Base-by-base conservation (phyloP, 2,888 invertebrate species). In the Griposia aprilina region DNA sequence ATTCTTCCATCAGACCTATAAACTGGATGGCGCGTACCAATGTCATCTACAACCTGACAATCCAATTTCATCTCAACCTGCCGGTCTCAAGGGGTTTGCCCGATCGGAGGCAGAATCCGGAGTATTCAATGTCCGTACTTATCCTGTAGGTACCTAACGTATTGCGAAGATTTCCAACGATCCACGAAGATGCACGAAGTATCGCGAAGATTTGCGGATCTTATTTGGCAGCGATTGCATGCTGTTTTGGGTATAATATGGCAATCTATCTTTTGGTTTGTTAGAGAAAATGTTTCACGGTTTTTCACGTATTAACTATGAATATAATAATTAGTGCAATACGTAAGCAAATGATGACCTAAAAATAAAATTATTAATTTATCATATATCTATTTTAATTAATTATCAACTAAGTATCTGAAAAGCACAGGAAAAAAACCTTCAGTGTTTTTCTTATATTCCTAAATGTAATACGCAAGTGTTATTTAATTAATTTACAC, bases 11-110 rank as follows among this genome's bases (percentile, higher is more conserved):
- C 76, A 75, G 67, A 84, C 74, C 81, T 89, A 88, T 88, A 89
- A 88, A 87, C 85, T 84, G 82, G 83, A 89, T 82, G 81, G 85
- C 73, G 79, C 55, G 66, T 85, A 85, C 82, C 36, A 75, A 66
- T 81, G 78, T 80, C 86, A 85, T 87, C 83, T 74, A 82, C 73
- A 76, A 87, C 81, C 87, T 90, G 90, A 90, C 92, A 92, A 91
- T 92, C 89, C 89, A 91, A 92, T 92, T 92, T 87, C 87, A 90
- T 89, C 88, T 89, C 85, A 85, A 87, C 84, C 85, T 81, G 81
- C 75, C 48, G 63, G 72, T 88, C 91, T 86, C 84, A 71, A 80
- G 87, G 85, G 90, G 77, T 74, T 88, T 81, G 70, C 80, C 63
- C 81, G 84, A 83, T 82, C 81, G 79, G 76, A 69, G 74, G 59